Conservation (phyloP, 2,113 vertebrate species). For the Varanus komodoensis region DNA sequence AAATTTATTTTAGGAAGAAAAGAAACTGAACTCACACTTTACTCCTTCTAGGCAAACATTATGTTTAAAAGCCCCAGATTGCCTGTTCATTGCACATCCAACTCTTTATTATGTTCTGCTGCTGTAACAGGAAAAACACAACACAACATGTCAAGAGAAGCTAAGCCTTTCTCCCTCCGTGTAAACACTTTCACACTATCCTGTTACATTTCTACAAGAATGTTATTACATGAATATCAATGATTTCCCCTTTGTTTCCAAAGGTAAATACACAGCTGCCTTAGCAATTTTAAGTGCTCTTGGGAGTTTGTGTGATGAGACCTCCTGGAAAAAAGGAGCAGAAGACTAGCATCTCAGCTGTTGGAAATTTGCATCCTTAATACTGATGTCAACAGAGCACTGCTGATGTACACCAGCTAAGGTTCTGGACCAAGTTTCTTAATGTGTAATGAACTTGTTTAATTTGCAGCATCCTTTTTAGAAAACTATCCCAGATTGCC, state of each 20-base stretch:
- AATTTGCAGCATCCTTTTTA: conserved; percentile 44
- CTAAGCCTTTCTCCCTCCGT: conserved; percentile 3
- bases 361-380: conserved; percentile 45
- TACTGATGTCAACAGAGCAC: conserved; percentile 24
- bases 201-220: conserved; percentile 26
- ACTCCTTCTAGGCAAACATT: neutral
- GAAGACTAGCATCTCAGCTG: neutral
- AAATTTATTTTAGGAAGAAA: conserved; percentile 4
- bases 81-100: neutral
- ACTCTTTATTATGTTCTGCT: conserved; percentile 2
- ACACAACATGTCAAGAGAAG: conserved; percentile 22
- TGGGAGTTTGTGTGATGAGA: neutral
- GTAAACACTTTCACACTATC: conserved; percentile 35
- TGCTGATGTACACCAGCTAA: conserved; percentile 32
- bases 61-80: neutral
- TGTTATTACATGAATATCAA: conserved; percentile 39
- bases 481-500: conserved; percentile 13
- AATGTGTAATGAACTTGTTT: conserved; percentile 13
- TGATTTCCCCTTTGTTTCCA: conserved; percentile 12
- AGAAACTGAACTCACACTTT: conserved; percentile 5
- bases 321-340: conserved; percentile 18
- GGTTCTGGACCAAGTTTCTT: conserved; percentile 26
- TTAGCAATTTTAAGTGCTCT: conserved; percentile 27
- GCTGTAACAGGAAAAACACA: neutral
- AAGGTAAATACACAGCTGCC: conserved; percentile 36